phyloP scores from a whole-genome alignment of 2,113 vertebrate species.

The Pipa parva region DNA sequence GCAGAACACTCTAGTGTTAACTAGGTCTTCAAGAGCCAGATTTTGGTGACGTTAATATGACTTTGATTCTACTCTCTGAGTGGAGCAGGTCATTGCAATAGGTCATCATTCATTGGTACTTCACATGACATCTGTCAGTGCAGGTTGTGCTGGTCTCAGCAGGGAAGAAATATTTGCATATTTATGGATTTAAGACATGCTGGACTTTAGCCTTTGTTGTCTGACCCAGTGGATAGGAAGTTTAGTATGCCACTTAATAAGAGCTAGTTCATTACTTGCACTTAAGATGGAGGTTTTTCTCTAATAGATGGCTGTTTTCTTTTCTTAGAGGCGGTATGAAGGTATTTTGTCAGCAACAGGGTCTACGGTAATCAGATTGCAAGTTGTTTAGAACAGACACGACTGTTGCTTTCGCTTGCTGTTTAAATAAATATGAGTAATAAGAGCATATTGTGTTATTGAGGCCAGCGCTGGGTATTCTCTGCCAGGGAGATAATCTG shows the following conservation, averaged over 20 bases:
- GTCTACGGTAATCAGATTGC: not conserved
- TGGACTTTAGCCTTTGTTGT: not conserved
- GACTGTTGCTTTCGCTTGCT: conserved; percentile 9
- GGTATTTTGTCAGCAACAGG: not conserved
- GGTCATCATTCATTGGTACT: conserved; percentile 14
- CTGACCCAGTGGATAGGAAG: conserved; percentile 6
- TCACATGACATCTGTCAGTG: conserved; percentile 37
- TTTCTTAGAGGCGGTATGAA: not conserved
- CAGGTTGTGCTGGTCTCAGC: conserved; percentile 16
- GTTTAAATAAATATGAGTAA: conserved; percentile 35
- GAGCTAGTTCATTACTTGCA: not conserved
- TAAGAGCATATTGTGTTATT: conserved; percentile 43
- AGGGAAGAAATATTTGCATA: conserved; percentile 30
- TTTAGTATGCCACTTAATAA: not conserved
- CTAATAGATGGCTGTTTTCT: not conserved
- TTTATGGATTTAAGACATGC: conserved; percentile 30
- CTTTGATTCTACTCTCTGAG: conserved; percentile 18
- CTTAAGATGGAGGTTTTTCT: not conserved
- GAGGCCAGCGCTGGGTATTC: conserved; percentile 31
- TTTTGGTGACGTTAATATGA: conserved; percentile 32
- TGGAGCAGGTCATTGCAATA: conserved; percentile 23
- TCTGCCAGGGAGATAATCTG: conserved; percentile 70
- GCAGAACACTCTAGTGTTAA: too few relatives aligned
- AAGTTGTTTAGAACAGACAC: conserved; percentile 4
- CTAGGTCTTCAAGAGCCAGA: too few relatives aligned